Evolutionary conservation across 1,140 invertebrate species (phyloP), one percentile per base, ranked within the genome.

Genomic region (Drosophila virilis): DNA sequence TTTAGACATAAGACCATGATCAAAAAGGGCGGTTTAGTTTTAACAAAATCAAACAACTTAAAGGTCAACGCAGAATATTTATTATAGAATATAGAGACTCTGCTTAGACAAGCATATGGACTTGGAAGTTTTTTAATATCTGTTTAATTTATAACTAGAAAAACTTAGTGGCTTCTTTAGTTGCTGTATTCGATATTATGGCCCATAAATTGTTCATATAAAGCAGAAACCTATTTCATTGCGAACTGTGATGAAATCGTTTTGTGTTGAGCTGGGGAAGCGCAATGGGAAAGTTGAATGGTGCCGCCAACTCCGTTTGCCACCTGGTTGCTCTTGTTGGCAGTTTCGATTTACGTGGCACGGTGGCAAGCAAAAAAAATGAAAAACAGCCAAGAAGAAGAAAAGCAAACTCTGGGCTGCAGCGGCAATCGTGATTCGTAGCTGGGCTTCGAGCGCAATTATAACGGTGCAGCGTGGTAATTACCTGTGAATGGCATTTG

Each of bases 401-500:
- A 54, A 54, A 42, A 32, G 38, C 37, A 46, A 40, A 17, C 28
- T 28, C 22, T 50, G 43, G 65, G 51, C 50, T 58, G 57, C 17
- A 58, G 67, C 67, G 80, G 78, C 81, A 78, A 79, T 89, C 82
- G 89, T 86, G 89, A 91, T 91, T 91, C 80, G 84, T 91, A 88
- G 80, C 74, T 82, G 80, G 88, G 88, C 88, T 88, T 89, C 74
- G 83, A 90, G 79, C 72, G 90, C 90, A 91, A 91, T 91, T 91
- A 91, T 91, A 91, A 91, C 90, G 90, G 90, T 71, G 83, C 90
- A 78, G 83, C 82, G 85, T 82, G 80, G 90, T 86, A 91, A 91
- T 91, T 91, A 86, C 79, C 84, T 88, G 84, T 89, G 84, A 88
- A 88, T 89, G 84, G 65, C 83, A 91, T 91, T 91, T 91, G 90